Evolutionary conservation across 1,140 invertebrate genomes (phyloP).

Genomic region (Aphaenogaster floridana): DNA sequence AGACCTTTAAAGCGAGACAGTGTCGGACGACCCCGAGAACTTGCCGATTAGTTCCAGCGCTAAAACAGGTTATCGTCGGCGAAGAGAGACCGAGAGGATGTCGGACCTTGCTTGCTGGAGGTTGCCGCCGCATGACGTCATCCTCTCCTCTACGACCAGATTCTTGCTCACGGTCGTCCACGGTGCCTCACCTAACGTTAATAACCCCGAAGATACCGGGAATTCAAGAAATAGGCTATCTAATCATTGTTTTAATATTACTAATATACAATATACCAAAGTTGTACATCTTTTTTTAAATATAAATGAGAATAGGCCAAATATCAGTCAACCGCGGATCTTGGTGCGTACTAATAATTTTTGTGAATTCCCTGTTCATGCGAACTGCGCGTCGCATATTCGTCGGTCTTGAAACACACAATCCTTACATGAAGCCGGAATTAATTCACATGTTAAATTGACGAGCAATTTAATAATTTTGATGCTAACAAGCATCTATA

Average conservation of each 20-base stretch:
- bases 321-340: no score
- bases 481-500: no score
- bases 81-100: conserved; percentile 48
- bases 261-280: neutral
- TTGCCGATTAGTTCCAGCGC: conserved; percentile 55
- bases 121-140: conserved; percentile 64
- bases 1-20: conserved; percentile 46
- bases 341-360: no score
- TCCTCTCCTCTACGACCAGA: conserved; percentile 49
- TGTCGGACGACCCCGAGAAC: conserved; percentile 48
- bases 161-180: conserved; percentile 57
- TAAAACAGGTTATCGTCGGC: conserved; percentile 68
- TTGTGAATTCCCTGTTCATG: no score
- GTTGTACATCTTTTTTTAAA: no score
- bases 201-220: conserved; percentile 8
- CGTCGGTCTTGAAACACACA: no score
- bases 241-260: neutral
- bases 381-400: no score
- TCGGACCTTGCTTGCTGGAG: conserved; percentile 57
- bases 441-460: no score
- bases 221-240: neutral
- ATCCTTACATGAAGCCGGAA: no score
- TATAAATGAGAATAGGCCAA: no score
- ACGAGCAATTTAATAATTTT: no score
- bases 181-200: conserved; percentile 15